Evolutionary conservation across 1,140 invertebrate genomes (phyloP).

Genomic region (Bombus picipes): DNA sequence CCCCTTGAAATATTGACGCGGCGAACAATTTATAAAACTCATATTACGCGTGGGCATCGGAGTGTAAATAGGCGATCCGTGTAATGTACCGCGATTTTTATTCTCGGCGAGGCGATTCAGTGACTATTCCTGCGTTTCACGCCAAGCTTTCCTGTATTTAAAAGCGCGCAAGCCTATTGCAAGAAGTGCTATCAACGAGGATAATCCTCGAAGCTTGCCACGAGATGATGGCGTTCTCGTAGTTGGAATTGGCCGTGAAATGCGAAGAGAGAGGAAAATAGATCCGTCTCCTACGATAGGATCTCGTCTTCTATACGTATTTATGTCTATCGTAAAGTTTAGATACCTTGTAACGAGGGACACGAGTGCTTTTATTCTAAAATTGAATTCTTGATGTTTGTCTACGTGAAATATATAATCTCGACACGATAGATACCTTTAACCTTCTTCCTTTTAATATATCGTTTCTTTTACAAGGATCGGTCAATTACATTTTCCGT

Average conservation of each 20-base stretch:
- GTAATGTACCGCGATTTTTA: slow-evolving; percentile 21
- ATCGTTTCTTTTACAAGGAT: background rate
- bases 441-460: background rate
- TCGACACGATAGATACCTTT: too few species aligned
- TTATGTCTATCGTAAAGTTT: slow-evolving; percentile 59
- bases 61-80: slow-evolving; percentile 12
- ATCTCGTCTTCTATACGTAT: slow-evolving; percentile 37
- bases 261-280: slow-evolving; percentile 6
- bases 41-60: background rate
- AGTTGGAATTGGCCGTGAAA: slow-evolving; percentile 56
- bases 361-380: slow-evolving; percentile 5
- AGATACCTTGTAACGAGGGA: slow-evolving; percentile 49
- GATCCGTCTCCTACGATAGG: slow-evolving; percentile 33
- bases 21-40: slow-evolving; percentile 10
- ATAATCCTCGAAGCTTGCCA: slow-evolving; percentile 36
- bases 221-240: slow-evolving; percentile 21
- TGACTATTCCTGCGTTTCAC: slow-evolving; percentile 14
- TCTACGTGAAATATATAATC: slow-evolving; percentile 13
- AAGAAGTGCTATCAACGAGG: slow-evolving; percentile 44
- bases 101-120: background rate
- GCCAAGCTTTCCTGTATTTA: slow-evolving; percentile 5
- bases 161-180: slow-evolving; percentile 28
- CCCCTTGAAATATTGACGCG: slow-evolving; percentile 5
- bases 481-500: slow-evolving; percentile 16
- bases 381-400: slow-evolving; percentile 55